Evolutionary conservation across 1,140 invertebrate species (phyloP), one percentile per base, ranked within the genome.

Genomic region (Popillia japonica): DNA sequence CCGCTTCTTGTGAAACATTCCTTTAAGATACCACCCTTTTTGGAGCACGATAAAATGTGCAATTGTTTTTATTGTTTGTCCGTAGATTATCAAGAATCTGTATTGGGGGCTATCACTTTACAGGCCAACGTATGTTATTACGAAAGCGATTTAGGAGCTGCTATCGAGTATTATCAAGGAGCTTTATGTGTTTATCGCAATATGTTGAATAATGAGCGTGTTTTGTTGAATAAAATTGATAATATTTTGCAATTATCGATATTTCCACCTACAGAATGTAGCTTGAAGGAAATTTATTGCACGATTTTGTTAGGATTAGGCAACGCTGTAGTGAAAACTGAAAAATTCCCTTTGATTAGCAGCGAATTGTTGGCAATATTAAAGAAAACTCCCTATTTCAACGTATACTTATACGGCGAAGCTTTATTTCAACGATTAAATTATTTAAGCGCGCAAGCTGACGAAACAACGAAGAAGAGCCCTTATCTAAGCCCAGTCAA

Each of bases 331-430:
- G 9, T n/a, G 6, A 55, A 61, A 55, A 40, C 14, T 11, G 68
- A 78, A 20, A 41, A 59, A 55, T 68, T 68, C 9, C 8, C 48
- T 0, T 9, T 6, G 14, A 73, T 72, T 10, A 23, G 22, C 10
- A 40, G 41, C 11, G 40, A 40, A 8, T 59, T 78, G 8, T 17
- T 23, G 4, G 40, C 44, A 27, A 34, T 72, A 22, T 11, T 74
- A 27, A 72, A 44, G 6, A 78, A 14, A 40, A 73, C 7, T n/a
- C 61, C 20, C 14, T 78, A 74, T 34, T 20, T n/a, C 10, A 78
- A 78, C 27, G 7, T 74, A 55, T 74, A 78, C 23, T 74, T 78
- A 34, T 78, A 55, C 42, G 73, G 68, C 42, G 77, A 78, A 78
- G 48, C 41, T 42, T 42, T 74, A 42, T 44, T 41, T n/a, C 40